Base-by-base conservation (phyloP, 2,888 invertebrate species). In the Campopleginae sp. region DNA sequence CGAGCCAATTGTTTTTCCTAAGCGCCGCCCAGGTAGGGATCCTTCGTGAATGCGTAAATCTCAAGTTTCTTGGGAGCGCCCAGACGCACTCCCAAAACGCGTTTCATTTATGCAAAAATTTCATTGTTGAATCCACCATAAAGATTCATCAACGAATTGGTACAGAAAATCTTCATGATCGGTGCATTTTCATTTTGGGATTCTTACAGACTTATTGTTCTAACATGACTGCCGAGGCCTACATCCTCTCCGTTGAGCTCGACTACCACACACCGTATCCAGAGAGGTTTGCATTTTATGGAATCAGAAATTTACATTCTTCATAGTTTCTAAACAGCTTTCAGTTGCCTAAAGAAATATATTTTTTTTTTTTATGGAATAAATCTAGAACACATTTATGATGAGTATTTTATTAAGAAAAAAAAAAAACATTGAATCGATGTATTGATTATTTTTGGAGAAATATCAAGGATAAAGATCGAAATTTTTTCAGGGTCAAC, bases 191-290 rank as follows among this genome's bases (percentile, higher is more conserved):
- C n/a, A 17, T 27, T 75, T 76, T 38, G 31, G n/a, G 2, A 19
- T 75, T 46, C 80, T 89, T 91, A 3, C 90, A 95, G 94, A 94
- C 94, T 85, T 95, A 95, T 89, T 95, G 95, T 89, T 94, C 94
- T 82, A 93, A 94, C 87, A 93, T 94, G 88, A 93, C 94, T 88
- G 94, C 94, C 86, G 94, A 94, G 90, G 94, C 94, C 86, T 95
- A 95, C 89, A 93, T 95, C 87, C 92, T 94, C 86, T 93, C 94
- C 65, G 93, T 95, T 80, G 95, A 95, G 90, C 93, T 94, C 87
- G 94, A 95, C 89, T 94, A 94, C 87, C 95, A 94, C 88, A 94
- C 94, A 51, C 94, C 95, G 51, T 94, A 94, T 85, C 94, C 94
- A 51, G 95, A 95, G 90, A 94, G 95, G 95, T 94, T 58, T 27